phyloP scores from a whole-genome alignment of 2,113 vertebrate species.

The Ursus arctos region DNA sequence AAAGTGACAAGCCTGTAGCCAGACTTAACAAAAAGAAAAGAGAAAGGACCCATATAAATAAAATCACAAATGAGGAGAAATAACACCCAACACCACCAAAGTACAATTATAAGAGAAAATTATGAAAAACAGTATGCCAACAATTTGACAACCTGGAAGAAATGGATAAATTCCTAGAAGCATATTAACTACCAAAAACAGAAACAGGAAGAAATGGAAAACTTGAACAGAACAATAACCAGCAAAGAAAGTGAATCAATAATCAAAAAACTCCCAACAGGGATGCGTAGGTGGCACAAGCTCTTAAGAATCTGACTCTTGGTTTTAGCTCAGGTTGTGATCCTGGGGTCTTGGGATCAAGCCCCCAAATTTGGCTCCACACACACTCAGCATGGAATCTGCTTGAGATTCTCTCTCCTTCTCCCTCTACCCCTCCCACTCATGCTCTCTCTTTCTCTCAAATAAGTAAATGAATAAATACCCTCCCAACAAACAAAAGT shows the following conservation, averaged over 20 bases:
- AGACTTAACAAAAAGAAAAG: background rate
- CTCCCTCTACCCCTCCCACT: background rate
- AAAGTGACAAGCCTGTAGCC: background rate
- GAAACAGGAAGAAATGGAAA: background rate
- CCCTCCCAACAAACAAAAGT: background rate
- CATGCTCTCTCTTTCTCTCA: background rate
- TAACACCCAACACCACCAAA: background rate
- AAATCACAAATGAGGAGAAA: background rate
- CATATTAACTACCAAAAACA: background rate
- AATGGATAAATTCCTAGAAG: background rate
- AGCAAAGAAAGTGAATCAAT: background rate
- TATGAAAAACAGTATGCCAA: background rate
- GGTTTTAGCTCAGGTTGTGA: background rate
- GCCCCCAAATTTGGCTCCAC: background rate
- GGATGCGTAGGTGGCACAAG: background rate
- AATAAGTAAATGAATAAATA: background rate
- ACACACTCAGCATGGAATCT: background rate
- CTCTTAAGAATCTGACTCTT: background rate
- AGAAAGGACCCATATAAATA: background rate
- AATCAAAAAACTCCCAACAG: background rate
- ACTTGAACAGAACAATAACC: background rate
- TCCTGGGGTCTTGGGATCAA: background rate
- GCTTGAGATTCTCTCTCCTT: background rate
- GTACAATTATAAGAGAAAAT: background rate
- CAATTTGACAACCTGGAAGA: background rate